These are phyloP conservation scores for Magallana ariakensis DNA, from an alignment of 1,140 invertebrate genomes.

Conservation along the genomic window DNA sequence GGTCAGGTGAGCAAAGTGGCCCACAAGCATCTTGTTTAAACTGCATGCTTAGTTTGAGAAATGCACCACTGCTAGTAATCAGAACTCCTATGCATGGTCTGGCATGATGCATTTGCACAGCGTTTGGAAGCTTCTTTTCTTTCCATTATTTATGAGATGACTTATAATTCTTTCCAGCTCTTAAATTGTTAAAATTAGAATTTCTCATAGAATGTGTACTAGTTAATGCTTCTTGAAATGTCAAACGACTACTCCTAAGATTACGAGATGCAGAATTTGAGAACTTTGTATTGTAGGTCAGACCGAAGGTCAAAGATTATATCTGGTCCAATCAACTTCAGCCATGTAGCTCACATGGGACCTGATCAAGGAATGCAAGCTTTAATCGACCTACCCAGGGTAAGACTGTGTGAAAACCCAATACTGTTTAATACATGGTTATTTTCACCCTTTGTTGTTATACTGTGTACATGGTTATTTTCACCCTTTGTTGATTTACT, in stretches of 20 bases:
- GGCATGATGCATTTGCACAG: too few relatives aligned
- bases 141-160: too few relatives aligned
- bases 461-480: too few relatives aligned
- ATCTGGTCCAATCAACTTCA: conserved; percentile 98
- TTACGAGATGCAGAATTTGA: not conserved
- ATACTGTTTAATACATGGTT: not conserved
- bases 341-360: conserved; percentile 99
- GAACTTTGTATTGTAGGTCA: conserved; percentile 80
- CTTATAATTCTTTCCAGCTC: not conserved
- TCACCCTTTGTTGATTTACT: too few relatives aligned
- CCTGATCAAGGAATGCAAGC: conserved; percentile 92
- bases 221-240: not conserved
- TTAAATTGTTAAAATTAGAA: not conserved
- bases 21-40: not conserved
- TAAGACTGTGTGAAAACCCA: conserved; percentile 40
- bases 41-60: not conserved
- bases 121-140: too few relatives aligned
- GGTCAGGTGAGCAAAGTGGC: too few relatives aligned
- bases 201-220: not conserved
- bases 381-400: conserved; percentile 93
- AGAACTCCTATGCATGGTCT: too few relatives aligned
- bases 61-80: too few relatives aligned
- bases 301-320: conserved; percentile 96
- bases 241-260: not conserved
- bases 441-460: not conserved